Conservation (phyloP, 2,888 invertebrate genomes). For the Nezara viridula region DNA sequence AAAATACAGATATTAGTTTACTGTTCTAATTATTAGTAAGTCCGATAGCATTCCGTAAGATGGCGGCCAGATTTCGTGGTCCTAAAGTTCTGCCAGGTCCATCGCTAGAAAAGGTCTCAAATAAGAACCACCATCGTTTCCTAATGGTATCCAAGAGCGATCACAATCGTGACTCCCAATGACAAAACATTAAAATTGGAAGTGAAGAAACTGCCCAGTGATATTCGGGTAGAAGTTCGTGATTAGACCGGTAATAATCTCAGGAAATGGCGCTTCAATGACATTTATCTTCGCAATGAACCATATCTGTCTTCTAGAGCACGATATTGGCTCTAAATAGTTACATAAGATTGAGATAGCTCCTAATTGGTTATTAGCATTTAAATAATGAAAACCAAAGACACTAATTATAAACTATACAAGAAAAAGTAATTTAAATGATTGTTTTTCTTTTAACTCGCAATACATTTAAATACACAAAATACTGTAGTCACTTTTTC, state of each 20-base stretch:
- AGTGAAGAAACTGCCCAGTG: background rate
- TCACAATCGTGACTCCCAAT: constrained; percentile 30
- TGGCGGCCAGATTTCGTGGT: background rate
- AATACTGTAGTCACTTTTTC: no score
- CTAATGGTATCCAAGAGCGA: background rate
- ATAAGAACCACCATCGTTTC: background rate
- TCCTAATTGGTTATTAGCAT: background rate
- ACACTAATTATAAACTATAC: no score
- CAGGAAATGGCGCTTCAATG: background rate
- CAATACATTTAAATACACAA: no score
- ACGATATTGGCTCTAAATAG: background rate
- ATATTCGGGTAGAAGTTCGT: background rate
- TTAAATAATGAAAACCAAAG: background rate
- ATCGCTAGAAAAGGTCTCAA: background rate
- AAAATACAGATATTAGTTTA: no score
- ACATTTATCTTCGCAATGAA: background rate
- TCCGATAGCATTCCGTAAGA: background rate
- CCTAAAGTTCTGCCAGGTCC: background rate
- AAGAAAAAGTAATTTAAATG: no score
- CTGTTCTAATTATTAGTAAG: no score
- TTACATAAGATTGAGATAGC: background rate
- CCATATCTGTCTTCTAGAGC: background rate
- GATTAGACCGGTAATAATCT: background rate
- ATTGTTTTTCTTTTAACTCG: no score
- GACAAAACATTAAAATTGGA: constrained; percentile 29